These are phyloP conservation scores for Acanthis flammea DNA, from an alignment of 2,797 vertebrate species.

Conservation along the genomic window DNA sequence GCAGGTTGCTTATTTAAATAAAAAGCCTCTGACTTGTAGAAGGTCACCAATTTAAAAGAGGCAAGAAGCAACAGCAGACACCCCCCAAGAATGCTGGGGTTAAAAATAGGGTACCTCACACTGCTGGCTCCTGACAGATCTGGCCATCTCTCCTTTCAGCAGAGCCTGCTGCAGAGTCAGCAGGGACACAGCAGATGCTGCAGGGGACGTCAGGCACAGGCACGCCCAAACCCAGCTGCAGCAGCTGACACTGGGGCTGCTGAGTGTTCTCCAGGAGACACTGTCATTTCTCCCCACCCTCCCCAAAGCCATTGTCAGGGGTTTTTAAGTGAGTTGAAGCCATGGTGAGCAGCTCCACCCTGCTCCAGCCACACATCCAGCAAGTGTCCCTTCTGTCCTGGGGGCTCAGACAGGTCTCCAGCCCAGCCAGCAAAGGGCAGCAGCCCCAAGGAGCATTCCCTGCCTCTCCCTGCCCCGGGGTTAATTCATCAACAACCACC, in stretches of 20 bases:
- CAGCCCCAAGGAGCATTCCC: neutral
- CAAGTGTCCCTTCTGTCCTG: neutral
- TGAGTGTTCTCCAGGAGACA: neutral
- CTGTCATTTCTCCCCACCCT: neutral
- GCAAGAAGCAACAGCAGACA: neutral
- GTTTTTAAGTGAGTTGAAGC: neutral
- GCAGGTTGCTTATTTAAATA: neutral
- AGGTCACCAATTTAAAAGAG: neutral
- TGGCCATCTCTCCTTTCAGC: neutral
- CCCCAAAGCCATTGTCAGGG: neutral
- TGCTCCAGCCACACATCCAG: neutral
- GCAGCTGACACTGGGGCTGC: neutral
- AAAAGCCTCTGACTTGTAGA: neutral
- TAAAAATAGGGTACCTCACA: neutral
- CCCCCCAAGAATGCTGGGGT: neutral
- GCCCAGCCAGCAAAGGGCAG: neutral
- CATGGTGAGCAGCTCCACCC: neutral
- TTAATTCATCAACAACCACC: neutral
- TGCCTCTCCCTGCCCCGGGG: neutral
- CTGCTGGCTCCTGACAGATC: neutral
- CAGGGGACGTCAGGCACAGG: neutral
- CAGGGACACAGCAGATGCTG: neutral
- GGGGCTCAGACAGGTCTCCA: neutral
- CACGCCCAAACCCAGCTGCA: constrained; percentile 6
- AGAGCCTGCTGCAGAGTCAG: neutral